A percentile compares a stretch with the other conserved stretches of the same genome.
These are phyloP conservation scores for Buphagus erythrorhynchus DNA, from an alignment of 2,797 vertebrate genomes.

Conservation along the genomic window DNA sequence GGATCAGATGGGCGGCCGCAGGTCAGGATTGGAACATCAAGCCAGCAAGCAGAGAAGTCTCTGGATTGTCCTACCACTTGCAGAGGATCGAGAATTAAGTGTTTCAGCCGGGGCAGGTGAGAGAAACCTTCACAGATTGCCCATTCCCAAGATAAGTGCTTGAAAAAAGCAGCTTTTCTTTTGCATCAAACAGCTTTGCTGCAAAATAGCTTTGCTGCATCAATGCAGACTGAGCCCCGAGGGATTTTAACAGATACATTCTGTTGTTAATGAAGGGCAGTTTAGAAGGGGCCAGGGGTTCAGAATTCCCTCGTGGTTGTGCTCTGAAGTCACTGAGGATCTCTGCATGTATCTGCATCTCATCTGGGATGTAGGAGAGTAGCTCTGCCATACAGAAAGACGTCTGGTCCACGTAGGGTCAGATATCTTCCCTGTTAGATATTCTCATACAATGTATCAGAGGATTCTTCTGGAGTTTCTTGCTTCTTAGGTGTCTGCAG, in stretches of 20 bases:
- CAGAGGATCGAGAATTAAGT: neutral
- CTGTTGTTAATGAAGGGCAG: conserved; percentile 49
- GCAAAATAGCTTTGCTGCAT: conserved; percentile 21
- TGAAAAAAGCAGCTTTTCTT: conserved; percentile 41
- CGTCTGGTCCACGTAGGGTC: neutral
- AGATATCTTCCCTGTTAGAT: conserved; percentile 48
- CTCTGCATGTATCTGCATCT: neutral
- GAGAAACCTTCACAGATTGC: neutral
- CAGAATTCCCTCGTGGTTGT: neutral
- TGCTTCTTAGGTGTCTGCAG: conserved; percentile 28
- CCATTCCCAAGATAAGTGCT: neutral
- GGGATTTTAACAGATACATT: conserved; percentile 1
- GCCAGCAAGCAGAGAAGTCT: neutral
- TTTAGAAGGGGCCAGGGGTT: neutral
- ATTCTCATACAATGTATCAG: conserved; percentile 74
- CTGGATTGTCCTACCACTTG: neutral
- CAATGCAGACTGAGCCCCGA: neutral
- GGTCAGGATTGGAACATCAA: neutral
- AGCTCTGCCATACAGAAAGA: neutral
- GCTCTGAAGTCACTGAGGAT: conserved; percentile 9
- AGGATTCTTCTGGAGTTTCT: neutral
- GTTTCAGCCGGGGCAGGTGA: neutral
- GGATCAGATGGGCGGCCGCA: neutral
- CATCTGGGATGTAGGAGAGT: neutral
- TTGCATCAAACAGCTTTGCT: neutral